A percentile compares a stretch with the other conserved stretches of the same genome.
Conservation (phyloP, 2,888 invertebrate species). For the Caenorhabditis japonica region DNA sequence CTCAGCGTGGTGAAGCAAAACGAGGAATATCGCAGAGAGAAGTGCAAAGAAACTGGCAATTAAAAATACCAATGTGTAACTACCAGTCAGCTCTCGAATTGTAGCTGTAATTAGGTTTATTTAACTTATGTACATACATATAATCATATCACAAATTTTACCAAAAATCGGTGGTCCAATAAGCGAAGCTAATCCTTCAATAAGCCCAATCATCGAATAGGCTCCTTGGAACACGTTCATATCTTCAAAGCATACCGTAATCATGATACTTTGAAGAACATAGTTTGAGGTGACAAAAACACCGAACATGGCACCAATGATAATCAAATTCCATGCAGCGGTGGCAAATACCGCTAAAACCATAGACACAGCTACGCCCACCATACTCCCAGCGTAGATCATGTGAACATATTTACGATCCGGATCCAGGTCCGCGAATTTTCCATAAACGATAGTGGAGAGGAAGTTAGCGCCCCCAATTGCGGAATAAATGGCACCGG, state of each 20-base stretch:
- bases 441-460: conserved; percentile 89
- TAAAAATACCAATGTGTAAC: too few relatives aligned
- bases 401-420: background rate
- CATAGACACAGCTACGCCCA: background rate
- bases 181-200: conserved; percentile 91
- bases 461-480: conserved; percentile 91
- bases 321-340: conserved; percentile 54
- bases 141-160: conserved; percentile 1
- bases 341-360: background rate
- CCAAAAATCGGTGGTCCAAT: conserved; percentile 92
- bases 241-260: conserved; percentile 90
- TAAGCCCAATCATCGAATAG: conserved; percentile 88
- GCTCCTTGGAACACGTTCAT: conserved; percentile 91
- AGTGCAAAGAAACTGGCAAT: too few relatives aligned
- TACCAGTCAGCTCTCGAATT: too few relatives aligned
- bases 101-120: too few relatives aligned
- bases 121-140: background rate
- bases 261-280: conserved; percentile 77
- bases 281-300: conserved; percentile 58
- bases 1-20: too few relatives aligned
- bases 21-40: too few relatives aligned
- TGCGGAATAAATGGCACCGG: conserved; percentile 83
- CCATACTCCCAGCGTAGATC: conserved; percentile 6
- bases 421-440: conserved; percentile 85
- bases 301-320: conserved; percentile 43